These are phyloP conservation scores for Andricus grossulariae DNA, from an alignment of 1,140 invertebrate species.

Conservation along the genomic window DNA sequence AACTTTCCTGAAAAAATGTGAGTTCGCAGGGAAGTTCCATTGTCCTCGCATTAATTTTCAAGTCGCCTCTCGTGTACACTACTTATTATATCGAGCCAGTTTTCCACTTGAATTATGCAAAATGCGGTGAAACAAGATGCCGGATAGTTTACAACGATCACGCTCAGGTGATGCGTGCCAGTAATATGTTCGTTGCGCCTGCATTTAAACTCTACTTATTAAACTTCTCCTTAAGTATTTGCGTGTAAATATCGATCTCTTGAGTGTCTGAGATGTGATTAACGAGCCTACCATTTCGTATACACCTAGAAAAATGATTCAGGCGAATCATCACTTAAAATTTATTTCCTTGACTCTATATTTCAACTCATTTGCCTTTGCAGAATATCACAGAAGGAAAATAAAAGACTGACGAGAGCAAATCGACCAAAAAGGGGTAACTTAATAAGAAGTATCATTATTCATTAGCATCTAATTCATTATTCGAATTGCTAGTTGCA, in stretches of 20 bases:
- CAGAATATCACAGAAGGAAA: not conserved
- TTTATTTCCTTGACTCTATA: not conserved
- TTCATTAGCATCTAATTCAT: conserved; percentile 7
- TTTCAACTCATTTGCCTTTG: not conserved
- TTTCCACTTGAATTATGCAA: conserved; percentile 51
- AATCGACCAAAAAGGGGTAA: not conserved
- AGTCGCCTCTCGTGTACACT: not conserved
- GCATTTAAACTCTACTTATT: not conserved
- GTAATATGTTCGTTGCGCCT: not conserved
- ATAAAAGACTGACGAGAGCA: not conserved
- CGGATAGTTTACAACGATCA: not conserved
- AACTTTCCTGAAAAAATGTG: too few relatives aligned
- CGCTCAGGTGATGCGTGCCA: not conserved
- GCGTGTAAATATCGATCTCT: not conserved
- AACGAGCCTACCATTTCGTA: not conserved
- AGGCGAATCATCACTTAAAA: not conserved
- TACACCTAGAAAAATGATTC: not conserved
- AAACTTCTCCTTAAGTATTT: not conserved
- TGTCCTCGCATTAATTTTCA: not conserved
- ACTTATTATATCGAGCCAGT: conserved; percentile 29
- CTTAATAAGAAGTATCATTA: not conserved
- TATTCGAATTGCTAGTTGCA: not conserved
- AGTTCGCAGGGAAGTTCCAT: too few relatives aligned
- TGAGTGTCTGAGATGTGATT: not conserved
- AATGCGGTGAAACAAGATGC: conserved; percentile 42